Percentiles rank a stretch among this genome's conserved stretches.
Evolutionary conservation across 2,888 invertebrate genomes (phyloP).

Genomic region (Mythimna impura): DNA sequence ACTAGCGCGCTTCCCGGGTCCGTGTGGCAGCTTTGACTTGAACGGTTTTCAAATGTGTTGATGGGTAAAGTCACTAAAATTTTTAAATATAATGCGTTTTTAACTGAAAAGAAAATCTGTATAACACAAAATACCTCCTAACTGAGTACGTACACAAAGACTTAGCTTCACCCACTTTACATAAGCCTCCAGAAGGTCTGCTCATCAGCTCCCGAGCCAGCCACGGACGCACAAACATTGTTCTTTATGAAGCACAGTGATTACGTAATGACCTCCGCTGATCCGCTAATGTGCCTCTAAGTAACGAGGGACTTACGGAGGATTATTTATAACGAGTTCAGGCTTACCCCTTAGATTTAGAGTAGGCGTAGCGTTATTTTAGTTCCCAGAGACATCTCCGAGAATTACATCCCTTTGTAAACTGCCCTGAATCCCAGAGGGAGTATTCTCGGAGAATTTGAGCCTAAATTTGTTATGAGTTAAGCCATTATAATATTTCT

Average conservation of each 20-base stretch:
- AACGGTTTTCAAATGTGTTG: neutral
- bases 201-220: neutral
- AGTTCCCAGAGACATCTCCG: constrained; percentile 36
- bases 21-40: neutral
- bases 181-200: neutral
- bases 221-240: constrained; percentile 32
- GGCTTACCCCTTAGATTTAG: constrained; percentile 43
- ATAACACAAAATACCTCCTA: neutral
- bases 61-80: neutral
- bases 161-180: neutral
- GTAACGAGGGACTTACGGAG: constrained; percentile 56
- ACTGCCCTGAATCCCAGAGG: constrained; percentile 21
- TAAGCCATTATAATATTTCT: neutral
- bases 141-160: neutral
- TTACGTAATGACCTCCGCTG: constrained; percentile 47
- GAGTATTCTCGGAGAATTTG: constrained; percentile 13
- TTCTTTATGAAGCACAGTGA: constrained; percentile 33
- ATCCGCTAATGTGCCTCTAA: constrained; percentile 61
- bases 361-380: constrained; percentile 54
- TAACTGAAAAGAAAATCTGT: neutral
- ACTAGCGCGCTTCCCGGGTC: neutral
- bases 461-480: constrained; percentile 22
- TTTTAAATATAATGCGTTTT: neutral
- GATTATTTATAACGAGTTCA: constrained; percentile 63
- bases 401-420: constrained; percentile 47